Evolutionary conservation across 2,797 vertebrate genomes (phyloP).

Genomic region (Leptoclinus maculatus): DNA sequence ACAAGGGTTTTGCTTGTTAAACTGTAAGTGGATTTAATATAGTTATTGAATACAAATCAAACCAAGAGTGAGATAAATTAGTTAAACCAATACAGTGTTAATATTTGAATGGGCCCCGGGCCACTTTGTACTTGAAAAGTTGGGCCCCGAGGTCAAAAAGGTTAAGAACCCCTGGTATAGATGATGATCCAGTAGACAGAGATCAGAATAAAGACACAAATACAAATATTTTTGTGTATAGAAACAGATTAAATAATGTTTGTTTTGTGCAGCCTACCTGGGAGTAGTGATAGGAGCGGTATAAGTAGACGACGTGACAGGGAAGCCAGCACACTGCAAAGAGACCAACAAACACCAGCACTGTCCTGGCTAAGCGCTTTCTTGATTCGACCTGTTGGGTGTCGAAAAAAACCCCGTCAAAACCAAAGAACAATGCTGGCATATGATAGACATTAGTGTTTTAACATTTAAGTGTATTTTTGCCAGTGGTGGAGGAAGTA

Average conservation of each 20-base stretch:
- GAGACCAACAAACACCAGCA: conserved; percentile 94
- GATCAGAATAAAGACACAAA: background rate
- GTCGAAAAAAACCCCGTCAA: background rate
- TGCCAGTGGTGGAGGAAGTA: background rate
- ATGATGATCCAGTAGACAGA: background rate
- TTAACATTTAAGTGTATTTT: background rate
- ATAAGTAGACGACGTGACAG: conserved; percentile 93
- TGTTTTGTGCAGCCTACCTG: conserved; percentile 81
- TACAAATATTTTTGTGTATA: background rate
- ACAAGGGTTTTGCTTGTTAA: too few species aligned
- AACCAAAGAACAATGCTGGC: background rate
- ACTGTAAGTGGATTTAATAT: too few species aligned
- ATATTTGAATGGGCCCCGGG: too few species aligned
- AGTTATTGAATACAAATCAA: too few species aligned
- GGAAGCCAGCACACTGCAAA: conserved; percentile 98
- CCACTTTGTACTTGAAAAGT: too few species aligned
- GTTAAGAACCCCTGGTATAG: too few species aligned
- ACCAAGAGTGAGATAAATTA: too few species aligned
- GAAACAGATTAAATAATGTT: background rate
- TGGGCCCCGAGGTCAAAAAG: too few species aligned
- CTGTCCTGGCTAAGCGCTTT: conserved; percentile 94
- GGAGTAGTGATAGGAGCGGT: conserved; percentile 95
- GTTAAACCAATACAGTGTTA: too few species aligned
- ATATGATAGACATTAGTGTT: background rate
- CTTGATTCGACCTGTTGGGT: conserved; percentile 90